Percentiles rank a stretch among this genome's conserved stretches.
Conservation (phyloP, 2,888 invertebrate genomes). For the Megamerina dolium region DNA sequence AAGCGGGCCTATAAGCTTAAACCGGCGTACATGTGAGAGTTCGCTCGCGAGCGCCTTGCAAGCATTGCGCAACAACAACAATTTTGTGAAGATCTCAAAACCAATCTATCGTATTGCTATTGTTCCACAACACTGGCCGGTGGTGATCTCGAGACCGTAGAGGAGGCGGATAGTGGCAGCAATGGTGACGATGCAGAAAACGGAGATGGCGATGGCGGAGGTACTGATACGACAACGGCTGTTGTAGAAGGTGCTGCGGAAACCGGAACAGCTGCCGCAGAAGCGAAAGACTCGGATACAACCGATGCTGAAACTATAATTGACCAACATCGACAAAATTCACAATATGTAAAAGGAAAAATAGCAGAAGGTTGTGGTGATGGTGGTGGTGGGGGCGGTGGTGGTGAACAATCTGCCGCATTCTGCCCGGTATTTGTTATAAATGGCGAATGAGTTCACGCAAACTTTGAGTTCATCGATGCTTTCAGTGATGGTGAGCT, state of each 20-base stretch:
- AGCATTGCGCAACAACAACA: slow-evolving; percentile 47
- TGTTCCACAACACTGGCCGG: slow-evolving; percentile 44
- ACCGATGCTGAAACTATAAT: slow-evolving; percentile 17
- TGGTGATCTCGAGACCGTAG: slow-evolving; percentile 40
- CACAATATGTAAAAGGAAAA: slow-evolving; percentile 10
- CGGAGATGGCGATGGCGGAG: slow-evolving; percentile 18
- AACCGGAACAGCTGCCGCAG: slow-evolving; percentile 19
- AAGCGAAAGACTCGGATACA: slow-evolving; percentile 22
- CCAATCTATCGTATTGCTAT: slow-evolving; percentile 42
- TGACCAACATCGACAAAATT: slow-evolving; percentile 5
- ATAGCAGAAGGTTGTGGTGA: slow-evolving; percentile 24
- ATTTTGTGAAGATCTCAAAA: slow-evolving; percentile 44
- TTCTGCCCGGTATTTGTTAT: slow-evolving; percentile 44
- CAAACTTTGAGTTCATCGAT: slow-evolving; percentile 43
- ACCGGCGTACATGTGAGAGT: slow-evolving; percentile 71
- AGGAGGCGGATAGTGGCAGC: slow-evolving; percentile 33
- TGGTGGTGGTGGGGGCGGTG: slow-evolving; percentile 16
- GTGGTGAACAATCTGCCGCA: slow-evolving; percentile 25
- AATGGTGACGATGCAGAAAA: slow-evolving; percentile 13
- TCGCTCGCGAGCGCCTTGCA: slow-evolving; percentile 47
- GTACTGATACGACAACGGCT: slow-evolving; percentile 18
- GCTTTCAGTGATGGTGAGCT: slow-evolving; percentile 41
- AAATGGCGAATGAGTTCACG: slow-evolving; percentile 47
- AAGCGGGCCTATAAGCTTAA: slow-evolving; percentile 91
- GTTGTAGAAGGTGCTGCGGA: slow-evolving; percentile 12